Base-by-base conservation (phyloP, 2,113 vertebrate species). In the Neolamprologus tretocephalus region DNA sequence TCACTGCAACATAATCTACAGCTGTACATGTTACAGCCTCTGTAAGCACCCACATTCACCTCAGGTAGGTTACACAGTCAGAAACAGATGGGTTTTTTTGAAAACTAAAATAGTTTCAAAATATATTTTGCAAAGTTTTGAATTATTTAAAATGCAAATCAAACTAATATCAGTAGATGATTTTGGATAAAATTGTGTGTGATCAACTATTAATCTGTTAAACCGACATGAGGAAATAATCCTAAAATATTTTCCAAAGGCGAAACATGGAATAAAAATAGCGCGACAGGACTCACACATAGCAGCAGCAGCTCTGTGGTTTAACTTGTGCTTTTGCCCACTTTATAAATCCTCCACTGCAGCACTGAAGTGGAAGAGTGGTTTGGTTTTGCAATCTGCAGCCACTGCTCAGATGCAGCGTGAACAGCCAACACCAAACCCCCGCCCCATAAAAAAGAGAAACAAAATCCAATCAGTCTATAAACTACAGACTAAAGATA, bases 341-440 rank as follows among this genome's bases (percentile, higher is more conserved):
- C 84, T 88, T 85, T 23, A 84, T 78, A 87, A 90, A 81, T 87
- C 86, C 88, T 91, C 35, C 61, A 51, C 86, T 79, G 51, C 86
- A 81, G 85, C 61, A 53, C 2, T 86, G 45, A 61, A 92, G 82
- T 84, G 84, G 85, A 86, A 82, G 85, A 94, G 88, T 86, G 83
- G 58, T 86, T 81, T 33, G 51, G 26, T 83, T 86, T 83, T 89
- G 87, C 85, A 83, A 83, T 88, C 86, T 68, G 80, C 21, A 58
- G 85, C 85, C 85, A 2, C 23, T 71, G 73, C 87, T 53, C 42
- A 21, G 87, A 90, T 87, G 82, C 35, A 45, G 54, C 35, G n/a
- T 14, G 49, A 87, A 82, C 66, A 71, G 23, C 23, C 87, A 40
- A 42, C 57, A 58, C 42, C 17, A 33, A 13, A 33, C 23, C 68